Percentiles rank a stretch among this genome's conserved stretches.
These are phyloP conservation scores for Urocyon cinereoargenteus DNA, from an alignment of 2,797 vertebrate genomes.

Conservation along the genomic window DNA sequence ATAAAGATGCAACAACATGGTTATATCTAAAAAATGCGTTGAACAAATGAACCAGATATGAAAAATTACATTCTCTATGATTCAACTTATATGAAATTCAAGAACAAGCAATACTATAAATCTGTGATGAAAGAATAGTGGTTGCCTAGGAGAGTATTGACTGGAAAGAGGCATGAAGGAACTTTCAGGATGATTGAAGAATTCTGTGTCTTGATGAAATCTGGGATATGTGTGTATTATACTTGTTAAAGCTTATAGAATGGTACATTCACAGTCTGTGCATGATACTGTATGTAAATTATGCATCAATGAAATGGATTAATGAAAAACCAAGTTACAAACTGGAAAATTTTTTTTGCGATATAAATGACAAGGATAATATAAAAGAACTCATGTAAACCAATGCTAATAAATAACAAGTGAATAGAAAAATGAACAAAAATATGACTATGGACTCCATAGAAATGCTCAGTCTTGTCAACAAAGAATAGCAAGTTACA, in stretches of 20 bases:
- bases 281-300: neutral
- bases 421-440: neutral
- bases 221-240: neutral
- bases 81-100: neutral
- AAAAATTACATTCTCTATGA: neutral
- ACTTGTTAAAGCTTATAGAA: neutral
- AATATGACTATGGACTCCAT: neutral
- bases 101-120: neutral
- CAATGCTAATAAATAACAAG: neutral
- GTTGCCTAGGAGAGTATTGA: neutral
- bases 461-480: neutral
- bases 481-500: neutral
- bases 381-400: neutral
- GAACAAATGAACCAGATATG: neutral
- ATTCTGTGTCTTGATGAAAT: neutral
- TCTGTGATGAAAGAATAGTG: neutral
- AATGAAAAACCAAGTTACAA: neutral
- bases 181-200: neutral
- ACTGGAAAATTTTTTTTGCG: neutral
- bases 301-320: neutral
- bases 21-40: neutral
- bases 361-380: neutral
- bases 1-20: neutral
- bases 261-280: neutral
- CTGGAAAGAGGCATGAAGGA: neutral